Evolutionary conservation across 1,140 invertebrate species (phyloP), one percentile per base, ranked within the genome.

Genomic region (Rhynchophorus ferrugineus): DNA sequence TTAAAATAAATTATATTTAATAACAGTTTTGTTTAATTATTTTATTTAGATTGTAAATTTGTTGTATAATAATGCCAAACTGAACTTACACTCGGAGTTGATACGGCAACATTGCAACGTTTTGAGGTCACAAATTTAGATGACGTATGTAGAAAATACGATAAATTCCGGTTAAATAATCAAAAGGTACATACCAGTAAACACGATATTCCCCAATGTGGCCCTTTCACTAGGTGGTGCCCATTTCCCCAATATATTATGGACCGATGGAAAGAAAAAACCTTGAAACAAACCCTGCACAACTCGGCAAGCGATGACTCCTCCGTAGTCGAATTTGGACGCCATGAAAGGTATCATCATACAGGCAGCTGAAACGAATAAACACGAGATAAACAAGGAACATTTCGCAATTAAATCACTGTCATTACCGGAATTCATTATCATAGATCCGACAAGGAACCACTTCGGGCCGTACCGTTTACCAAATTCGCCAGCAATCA

Each of bases 401-500:
- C n/a, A n/a, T n/a, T n/a, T n/a, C n/a, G 13, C 1, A 24, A 45
- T 3, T 43, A 45, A 45, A 5, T 43, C n/a, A 45, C 18, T 36
- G 9, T 7, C 11, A 1, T n/a, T 46, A 52, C 50, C 36, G 24
- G 80, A 71, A 41, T 69, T 61, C 24, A 78, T 57, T 21, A 65
- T 62, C 49, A 83, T 75, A 1, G 84, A 77, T 0, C 69, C 61
- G 3, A 78, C 69, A 5, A 90, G 71, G 7, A 87, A 72, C 20
- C 69, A 68, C 61, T 82, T 79, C 0, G 80, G 73, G 7, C 85
- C 84, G 44, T 77, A 80, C 9, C 70, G 73, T 48, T 82, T 75
- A 1, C 79, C 78, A 0, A 87, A 54, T 56, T 82, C 77, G 1
- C 85, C 86, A 0, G 79, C 84, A 0, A 84, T 79, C 3, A 90